Evolutionary conservation across 1,140 invertebrate genomes (phyloP), one percentile per base, ranked within the genome.

Genomic region (Cylas formicarius): DNA sequence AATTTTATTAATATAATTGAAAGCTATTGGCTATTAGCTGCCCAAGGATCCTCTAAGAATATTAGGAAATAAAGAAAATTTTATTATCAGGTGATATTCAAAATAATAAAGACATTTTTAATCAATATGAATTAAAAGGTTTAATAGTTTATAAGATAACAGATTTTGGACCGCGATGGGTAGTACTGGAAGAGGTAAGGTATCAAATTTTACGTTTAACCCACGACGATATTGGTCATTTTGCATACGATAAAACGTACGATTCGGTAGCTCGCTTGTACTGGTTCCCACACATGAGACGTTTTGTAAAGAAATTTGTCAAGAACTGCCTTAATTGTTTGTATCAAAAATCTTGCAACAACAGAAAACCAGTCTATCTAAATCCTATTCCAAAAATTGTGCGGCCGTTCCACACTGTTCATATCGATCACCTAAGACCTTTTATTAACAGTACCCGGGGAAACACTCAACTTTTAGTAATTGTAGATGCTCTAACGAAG

Each of bases 201-300:
- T 60, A 50, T 48, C 52, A 63, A 33, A 48, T 64, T 3, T 32
- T 61, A 0, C 42, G 53, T 20, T 42, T 52, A n/a, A 55, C 50
- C 34, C 62, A 66, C 35, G 56, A 66, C 22, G 62, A 66, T 7
- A 50, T 53, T n/a, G n/a, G n/a, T n/a, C n/a, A n/a, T n/a, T n/a
- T n/a, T n/a, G n/a, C n/a, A n/a, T n/a, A n/a, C n/a, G 53, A 55
- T n/a, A 64, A 57, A 34, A 63, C 58, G 0, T 35, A 58, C 10
- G 40, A 53, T 10, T 46, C 57, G 21, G 31, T 66, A 0, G 27
- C 50, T 8, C 40, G n/a, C n/a, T n/a, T n/a, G n/a, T 37, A 20
- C 19, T 20, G 34, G 2, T 37, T 21, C 20, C 3, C 19, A 20
- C 21, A 21, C 21, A 20, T 18, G 19, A 11, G 10, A 20, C 16